Percentiles rank a stretch among this genome's conserved stretches.
Conservation (phyloP, 2,888 invertebrate genomes). For the Drosophila mettleri region DNA sequence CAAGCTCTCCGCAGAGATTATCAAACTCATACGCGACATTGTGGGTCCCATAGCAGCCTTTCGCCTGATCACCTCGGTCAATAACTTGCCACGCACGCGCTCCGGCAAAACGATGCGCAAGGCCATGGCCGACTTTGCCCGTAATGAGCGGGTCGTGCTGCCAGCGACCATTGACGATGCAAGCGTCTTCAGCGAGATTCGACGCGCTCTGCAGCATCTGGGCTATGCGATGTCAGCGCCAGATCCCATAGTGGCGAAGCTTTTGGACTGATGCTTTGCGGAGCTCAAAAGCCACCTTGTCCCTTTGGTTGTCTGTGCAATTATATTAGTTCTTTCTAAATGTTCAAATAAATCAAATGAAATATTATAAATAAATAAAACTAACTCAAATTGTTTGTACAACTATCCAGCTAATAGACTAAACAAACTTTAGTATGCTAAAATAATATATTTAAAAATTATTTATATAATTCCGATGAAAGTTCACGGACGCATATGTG, state of each 20-base stretch:
- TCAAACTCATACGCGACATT: slow-evolving; percentile 84
- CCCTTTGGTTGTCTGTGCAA: slow-evolving; percentile 5
- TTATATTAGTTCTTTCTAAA: slow-evolving; percentile 15
- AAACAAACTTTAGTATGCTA: not conserved
- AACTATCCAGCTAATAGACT: no score
- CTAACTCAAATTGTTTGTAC: not conserved
- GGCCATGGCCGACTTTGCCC: slow-evolving; percentile 93
- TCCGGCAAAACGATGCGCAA: slow-evolving; percentile 92
- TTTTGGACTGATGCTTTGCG: slow-evolving; percentile 57
- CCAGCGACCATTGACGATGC: slow-evolving; percentile 95
- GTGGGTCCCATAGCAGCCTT: slow-evolving; percentile 93
- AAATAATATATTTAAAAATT: not conserved
- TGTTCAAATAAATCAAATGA: slow-evolving; percentile 41
- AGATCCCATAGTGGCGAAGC: slow-evolving; percentile 86
- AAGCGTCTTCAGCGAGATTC: slow-evolving; percentile 91
- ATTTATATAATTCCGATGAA: slow-evolving; percentile 15
- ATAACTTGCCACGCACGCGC: slow-evolving; percentile 93
- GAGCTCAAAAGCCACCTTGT: not conserved
- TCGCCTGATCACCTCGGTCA: slow-evolving; percentile 91
- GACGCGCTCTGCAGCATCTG: slow-evolving; percentile 90
- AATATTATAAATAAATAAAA: slow-evolving; percentile 35
- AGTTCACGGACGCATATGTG: slow-evolving; percentile 11
- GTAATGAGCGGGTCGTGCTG: slow-evolving; percentile 91
- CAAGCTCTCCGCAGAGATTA: slow-evolving; percentile 84
- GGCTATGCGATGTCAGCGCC: slow-evolving; percentile 91